Percentiles rank a stretch among this genome's conserved stretches.
phyloP scores from a whole-genome alignment of 2,888 invertebrate genomes.

The Oeneis ivallda region DNA sequence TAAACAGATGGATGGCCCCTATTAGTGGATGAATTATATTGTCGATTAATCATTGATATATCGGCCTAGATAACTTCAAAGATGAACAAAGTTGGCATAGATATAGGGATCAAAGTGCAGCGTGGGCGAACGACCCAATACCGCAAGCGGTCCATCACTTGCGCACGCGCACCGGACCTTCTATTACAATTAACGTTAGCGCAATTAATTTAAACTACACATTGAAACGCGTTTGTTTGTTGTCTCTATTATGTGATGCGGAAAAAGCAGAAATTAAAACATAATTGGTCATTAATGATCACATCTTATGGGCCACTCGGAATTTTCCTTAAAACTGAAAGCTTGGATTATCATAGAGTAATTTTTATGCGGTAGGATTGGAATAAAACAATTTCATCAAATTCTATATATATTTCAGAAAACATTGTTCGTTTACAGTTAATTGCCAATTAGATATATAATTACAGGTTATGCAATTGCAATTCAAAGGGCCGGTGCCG shows the following conservation, averaged over 20 bases:
- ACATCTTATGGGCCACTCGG: neutral
- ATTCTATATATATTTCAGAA: slow-evolving; percentile 66
- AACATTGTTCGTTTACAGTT: slow-evolving; percentile 54
- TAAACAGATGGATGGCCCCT: slow-evolving; percentile 12
- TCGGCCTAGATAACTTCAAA: slow-evolving; percentile 72
- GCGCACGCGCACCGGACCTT: slow-evolving; percentile 71
- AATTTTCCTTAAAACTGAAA: neutral
- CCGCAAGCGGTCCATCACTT: slow-evolving; percentile 61
- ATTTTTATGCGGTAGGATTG: slow-evolving; percentile 43
- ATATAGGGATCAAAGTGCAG: slow-evolving; percentile 78
- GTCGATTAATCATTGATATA: slow-evolving; percentile 42
- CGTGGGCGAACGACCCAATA: slow-evolving; percentile 79
- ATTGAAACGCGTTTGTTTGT: slow-evolving; percentile 19
- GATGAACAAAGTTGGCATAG: slow-evolving; percentile 79
- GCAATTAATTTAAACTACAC: slow-evolving; percentile 39
- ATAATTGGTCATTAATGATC: neutral
- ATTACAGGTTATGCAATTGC: slow-evolving; percentile 48
- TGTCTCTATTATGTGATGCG: neutral
- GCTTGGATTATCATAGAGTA: neutral
- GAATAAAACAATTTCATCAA: slow-evolving; percentile 72
- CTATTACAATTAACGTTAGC: slow-evolving; percentile 55
- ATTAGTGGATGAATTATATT: slow-evolving; percentile 29
- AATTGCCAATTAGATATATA: slow-evolving; percentile 63
- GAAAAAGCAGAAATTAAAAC: neutral
- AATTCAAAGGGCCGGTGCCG: slow-evolving; percentile 64